Conservation (phyloP, 2,113 vertebrate genomes). For the Echinops telfairi region DNA sequence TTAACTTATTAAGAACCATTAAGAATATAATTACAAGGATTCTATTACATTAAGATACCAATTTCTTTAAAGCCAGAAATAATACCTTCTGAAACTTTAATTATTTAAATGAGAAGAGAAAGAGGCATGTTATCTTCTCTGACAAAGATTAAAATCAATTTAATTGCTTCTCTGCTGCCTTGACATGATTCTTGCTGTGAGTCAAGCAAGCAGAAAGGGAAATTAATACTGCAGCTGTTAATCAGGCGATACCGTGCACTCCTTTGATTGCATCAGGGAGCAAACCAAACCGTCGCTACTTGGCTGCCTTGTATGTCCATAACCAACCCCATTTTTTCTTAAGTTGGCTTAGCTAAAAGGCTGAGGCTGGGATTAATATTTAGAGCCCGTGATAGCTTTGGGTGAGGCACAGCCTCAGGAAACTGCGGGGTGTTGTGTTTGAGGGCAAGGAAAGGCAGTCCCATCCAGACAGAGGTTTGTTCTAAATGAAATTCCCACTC, state of each 20-base stretch:
- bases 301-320: slow-evolving; percentile 75
- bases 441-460: slow-evolving; percentile 74
- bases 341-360: slow-evolving; percentile 53
- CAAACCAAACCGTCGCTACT: slow-evolving; percentile 70
- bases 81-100: slow-evolving; percentile 93
- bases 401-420: slow-evolving; percentile 72
- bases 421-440: slow-evolving; percentile 75
- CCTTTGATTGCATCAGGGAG: slow-evolving; percentile 85
- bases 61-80: slow-evolving; percentile 92
- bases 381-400: slow-evolving; percentile 61
- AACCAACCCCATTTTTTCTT: not conserved
- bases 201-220: slow-evolving; percentile 92
- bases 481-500: slow-evolving; percentile 85
- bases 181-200: slow-evolving; percentile 92
- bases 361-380: slow-evolving; percentile 71
- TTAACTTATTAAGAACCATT: slow-evolving; percentile 92
- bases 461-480: slow-evolving; percentile 80
- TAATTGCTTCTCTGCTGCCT: slow-evolving; percentile 92
- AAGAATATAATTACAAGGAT: slow-evolving; percentile 92
- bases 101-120: slow-evolving; percentile 93
- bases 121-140: slow-evolving; percentile 92
- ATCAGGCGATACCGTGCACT: slow-evolving; percentile 89
- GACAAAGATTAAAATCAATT: slow-evolving; percentile 94
- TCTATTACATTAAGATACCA: slow-evolving; percentile 91
- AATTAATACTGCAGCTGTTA: slow-evolving; percentile 92